A percentile compares a stretch with the other conserved stretches of the same genome.
Conservation (phyloP, 2,888 invertebrate genomes). For the Ctena decussata region DNA sequence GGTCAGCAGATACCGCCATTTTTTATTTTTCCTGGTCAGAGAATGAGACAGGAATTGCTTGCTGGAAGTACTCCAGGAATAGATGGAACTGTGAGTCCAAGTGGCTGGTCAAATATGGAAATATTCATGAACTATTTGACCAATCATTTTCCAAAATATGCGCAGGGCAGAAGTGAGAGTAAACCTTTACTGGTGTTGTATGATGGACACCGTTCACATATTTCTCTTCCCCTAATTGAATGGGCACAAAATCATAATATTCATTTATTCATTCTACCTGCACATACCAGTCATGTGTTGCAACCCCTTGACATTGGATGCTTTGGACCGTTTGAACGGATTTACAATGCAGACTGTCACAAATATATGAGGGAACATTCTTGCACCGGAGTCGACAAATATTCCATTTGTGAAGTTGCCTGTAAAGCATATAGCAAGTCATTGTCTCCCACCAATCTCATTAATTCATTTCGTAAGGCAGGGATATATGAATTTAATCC, state of each 20-base stretch:
- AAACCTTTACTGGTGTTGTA: slow-evolving; percentile 8
- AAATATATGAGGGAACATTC: background rate
- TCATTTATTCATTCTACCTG: no score
- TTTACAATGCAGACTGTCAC: slow-evolving; percentile 10
- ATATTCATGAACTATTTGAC: background rate
- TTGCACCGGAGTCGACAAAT: background rate
- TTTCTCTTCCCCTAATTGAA: background rate
- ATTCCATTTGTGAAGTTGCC: background rate
- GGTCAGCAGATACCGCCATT: slow-evolving; percentile 6
- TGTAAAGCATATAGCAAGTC: background rate
- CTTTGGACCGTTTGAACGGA: slow-evolving; percentile 22
- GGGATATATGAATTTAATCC: background rate
- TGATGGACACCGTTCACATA: slow-evolving; percentile 31
- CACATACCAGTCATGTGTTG: no score
- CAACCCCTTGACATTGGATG: slow-evolving; percentile 12
- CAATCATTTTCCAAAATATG: slow-evolving; percentile 17
- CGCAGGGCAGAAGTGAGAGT: background rate
- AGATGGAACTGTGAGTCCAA: background rate
- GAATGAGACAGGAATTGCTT: slow-evolving; percentile 11
- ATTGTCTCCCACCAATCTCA: background rate
- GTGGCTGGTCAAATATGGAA: background rate
- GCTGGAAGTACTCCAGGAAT: background rate
- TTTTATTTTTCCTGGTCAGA: background rate
- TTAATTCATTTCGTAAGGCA: background rate
- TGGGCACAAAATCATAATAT: slow-evolving; percentile 24